Percentiles rank a stretch among this genome's conserved stretches.
Conservation (phyloP, 1,140 invertebrate genomes). For the Drosophila virilis region DNA sequence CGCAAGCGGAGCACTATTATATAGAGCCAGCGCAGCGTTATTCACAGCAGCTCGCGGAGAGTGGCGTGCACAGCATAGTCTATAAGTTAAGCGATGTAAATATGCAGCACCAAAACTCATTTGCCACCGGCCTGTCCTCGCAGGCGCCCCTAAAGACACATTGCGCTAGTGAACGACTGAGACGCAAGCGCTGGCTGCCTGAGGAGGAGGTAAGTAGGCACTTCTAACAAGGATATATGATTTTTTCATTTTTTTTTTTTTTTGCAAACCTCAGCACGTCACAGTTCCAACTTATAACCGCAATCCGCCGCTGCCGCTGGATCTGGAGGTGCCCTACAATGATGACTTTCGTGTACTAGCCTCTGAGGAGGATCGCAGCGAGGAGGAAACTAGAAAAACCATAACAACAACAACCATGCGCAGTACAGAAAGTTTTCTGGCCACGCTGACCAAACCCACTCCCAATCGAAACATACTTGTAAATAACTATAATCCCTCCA, state of each 20-base stretch:
- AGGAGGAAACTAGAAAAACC: conserved; percentile 48
- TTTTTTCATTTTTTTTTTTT: background rate
- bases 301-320: conserved; percentile 87
- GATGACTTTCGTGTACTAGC: conserved; percentile 85
- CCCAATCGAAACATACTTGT: conserved; percentile 83
- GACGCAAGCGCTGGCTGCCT: conserved; percentile 84
- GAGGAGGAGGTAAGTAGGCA: conserved; percentile 67
- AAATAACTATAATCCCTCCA: conserved; percentile 84
- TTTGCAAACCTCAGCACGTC: conserved; percentile 63
- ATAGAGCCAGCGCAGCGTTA: conserved; percentile 94
- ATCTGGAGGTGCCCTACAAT: conserved; percentile 87
- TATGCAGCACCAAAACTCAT: conserved; percentile 82
- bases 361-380: conserved; percentile 66
- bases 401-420: conserved; percentile 59
- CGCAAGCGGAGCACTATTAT: conserved; percentile 91
- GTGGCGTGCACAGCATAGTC: conserved; percentile 90
- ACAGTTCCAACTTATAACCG: conserved; percentile 85
- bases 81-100: conserved; percentile 93
- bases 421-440: conserved; percentile 71
- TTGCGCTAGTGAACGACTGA: conserved; percentile 79
- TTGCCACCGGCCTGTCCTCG: conserved; percentile 51
- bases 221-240: background rate
- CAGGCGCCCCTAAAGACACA: conserved; percentile 61
- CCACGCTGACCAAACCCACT: conserved; percentile 71
- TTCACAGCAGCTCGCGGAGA: conserved; percentile 85